A percentile compares a stretch with the other conserved stretches of the same genome.
Evolutionary conservation across 2,797 vertebrate genomes (phyloP).

Genomic region (Lacerta bilineata): DNA sequence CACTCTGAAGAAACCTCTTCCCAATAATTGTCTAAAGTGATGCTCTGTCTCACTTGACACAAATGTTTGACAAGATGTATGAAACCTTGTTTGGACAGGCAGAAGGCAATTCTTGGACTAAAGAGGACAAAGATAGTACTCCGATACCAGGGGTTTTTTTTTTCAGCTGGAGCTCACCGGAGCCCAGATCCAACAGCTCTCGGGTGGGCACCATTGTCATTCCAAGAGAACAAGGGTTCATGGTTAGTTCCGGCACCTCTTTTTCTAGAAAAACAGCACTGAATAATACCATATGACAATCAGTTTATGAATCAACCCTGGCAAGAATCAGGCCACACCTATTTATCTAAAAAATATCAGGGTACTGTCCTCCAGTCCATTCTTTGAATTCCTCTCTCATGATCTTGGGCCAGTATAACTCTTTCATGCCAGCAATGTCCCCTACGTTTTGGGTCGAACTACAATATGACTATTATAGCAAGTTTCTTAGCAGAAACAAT

Average conservation of each 20-base stretch:
- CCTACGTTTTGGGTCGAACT: conserved; percentile 78
- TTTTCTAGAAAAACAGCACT: background rate
- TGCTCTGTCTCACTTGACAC: background rate
- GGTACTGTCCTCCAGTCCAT: conserved; percentile 18
- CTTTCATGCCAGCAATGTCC: conserved; percentile 79
- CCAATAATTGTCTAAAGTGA: background rate
- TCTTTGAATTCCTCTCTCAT: conserved; percentile 38
- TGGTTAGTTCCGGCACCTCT: too few relatives aligned
- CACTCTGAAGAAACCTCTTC: background rate
- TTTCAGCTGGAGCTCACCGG: too few relatives aligned
- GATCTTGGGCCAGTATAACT: conserved; percentile 73
- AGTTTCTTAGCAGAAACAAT: conserved; percentile 82
- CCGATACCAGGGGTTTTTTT: background rate
- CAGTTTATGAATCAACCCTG: background rate
- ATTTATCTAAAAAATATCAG: conserved; percentile 31
- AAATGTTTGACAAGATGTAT: background rate
- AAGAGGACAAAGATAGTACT: background rate
- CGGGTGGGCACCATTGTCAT: too few relatives aligned
- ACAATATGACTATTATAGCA: conserved; percentile 84
- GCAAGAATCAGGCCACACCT: conserved; percentile 40
- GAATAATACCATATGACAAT: background rate
- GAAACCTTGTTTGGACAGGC: background rate
- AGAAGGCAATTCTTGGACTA: background rate
- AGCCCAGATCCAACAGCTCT: too few relatives aligned
- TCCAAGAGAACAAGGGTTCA: too few relatives aligned